phyloP scores from a whole-genome alignment of 2,888 invertebrate genomes.

The Macaria liturata region DNA sequence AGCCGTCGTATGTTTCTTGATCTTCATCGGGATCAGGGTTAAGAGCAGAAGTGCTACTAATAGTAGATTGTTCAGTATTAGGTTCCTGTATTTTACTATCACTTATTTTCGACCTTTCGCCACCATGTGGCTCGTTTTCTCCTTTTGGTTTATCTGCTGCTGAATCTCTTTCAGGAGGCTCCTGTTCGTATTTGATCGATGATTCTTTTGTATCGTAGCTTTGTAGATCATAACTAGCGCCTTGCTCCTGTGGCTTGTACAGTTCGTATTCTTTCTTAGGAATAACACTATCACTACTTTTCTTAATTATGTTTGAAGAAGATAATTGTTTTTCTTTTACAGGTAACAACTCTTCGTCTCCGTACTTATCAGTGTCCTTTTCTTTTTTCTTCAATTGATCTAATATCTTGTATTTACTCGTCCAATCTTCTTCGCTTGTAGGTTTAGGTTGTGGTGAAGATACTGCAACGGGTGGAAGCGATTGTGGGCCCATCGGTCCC shows the following conservation, averaged over 20 bases:
- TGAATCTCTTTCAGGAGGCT: slow-evolving; percentile 47
- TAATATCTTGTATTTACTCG: slow-evolving; percentile 73
- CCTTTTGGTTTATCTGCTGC: slow-evolving; percentile 21
- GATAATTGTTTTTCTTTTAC: slow-evolving; percentile 13
- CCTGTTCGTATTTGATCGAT: slow-evolving; percentile 31
- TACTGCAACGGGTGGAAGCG: slow-evolving; percentile 11
- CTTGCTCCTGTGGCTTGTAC: not conserved
- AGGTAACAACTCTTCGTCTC: slow-evolving; percentile 17
- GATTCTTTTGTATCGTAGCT: slow-evolving; percentile 18
- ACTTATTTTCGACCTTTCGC: slow-evolving; percentile 20
- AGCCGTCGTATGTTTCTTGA: slow-evolving; percentile 10
- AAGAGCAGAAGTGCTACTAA: not conserved
- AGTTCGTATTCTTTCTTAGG: not conserved
- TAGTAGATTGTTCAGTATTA: slow-evolving; percentile 7
- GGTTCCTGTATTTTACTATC: slow-evolving; percentile 16
- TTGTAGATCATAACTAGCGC: slow-evolving; percentile 12
- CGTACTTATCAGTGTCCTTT: slow-evolving; percentile 30
- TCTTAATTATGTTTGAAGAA: not conserved
- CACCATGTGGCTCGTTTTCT: slow-evolving; percentile 17
- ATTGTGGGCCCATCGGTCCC: slow-evolving; percentile 5
- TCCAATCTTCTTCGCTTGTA: slow-evolving; percentile 62
- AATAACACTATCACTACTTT: not conserved
- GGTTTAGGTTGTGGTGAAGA: slow-evolving; percentile 25
- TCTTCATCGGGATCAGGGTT: slow-evolving; percentile 9
- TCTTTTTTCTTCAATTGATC: slow-evolving; percentile 61